These are phyloP conservation scores for Benitochromis conjunctus DNA, from an alignment of 2,113 vertebrate species.

Conservation along the genomic window DNA sequence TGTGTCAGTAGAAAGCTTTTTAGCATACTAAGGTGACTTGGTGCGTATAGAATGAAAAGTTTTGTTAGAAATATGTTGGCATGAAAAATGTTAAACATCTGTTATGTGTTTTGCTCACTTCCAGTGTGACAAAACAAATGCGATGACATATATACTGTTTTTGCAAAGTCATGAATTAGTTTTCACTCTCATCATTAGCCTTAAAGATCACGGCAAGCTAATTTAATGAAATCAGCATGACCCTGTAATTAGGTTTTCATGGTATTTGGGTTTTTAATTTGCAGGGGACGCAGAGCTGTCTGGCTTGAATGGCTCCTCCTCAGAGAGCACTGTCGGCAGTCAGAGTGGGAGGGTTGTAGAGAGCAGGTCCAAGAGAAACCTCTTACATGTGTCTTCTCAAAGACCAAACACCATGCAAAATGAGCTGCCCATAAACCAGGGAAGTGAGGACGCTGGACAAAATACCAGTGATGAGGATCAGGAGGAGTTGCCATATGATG, in stretches of 20 bases:
- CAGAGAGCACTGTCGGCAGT: conserved; percentile 35
- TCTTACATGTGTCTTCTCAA: not conserved
- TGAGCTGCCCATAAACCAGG: not conserved
- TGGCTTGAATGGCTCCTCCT: conserved; percentile 36
- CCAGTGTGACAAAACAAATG: not conserved
- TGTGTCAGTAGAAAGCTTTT: not conserved
- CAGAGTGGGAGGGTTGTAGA: not conserved
- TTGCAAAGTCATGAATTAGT: not conserved
- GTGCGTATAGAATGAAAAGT: not conserved
- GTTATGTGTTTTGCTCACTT: not conserved
- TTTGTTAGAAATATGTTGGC: not conserved
- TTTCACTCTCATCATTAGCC: not conserved
- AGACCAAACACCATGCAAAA: conserved; percentile 41
- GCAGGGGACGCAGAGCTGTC: conserved; percentile 53
- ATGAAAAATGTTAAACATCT: not conserved
- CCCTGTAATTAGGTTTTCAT: not conserved
- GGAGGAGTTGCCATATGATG: conserved; percentile 80
- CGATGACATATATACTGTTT: not conserved
- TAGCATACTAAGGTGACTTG: not conserved
- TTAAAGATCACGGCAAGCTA: not conserved
- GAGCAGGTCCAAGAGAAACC: not conserved
- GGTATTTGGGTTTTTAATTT: not conserved
- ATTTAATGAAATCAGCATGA: not conserved
- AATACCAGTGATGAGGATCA: conserved; percentile 77
- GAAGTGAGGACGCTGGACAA: conserved; percentile 44